Conservation (phyloP, 2,113 vertebrate genomes). For the Chamaea fasciata region DNA sequence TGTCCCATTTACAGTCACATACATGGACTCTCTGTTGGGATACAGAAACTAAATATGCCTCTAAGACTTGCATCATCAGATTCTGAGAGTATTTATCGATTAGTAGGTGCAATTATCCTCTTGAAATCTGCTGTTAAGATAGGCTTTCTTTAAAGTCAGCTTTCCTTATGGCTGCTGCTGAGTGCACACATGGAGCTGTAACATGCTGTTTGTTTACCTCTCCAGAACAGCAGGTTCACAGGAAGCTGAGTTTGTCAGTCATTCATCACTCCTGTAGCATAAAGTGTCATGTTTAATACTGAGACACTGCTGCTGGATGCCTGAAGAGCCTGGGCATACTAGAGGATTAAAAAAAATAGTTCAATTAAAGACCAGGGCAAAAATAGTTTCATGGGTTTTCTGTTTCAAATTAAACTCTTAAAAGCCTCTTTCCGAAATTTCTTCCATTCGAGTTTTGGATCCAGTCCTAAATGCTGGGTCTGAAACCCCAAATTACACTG, state of each 20-base stretch:
- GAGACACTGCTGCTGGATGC: background rate
- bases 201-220: background rate
- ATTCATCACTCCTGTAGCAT: background rate
- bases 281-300: constrained; percentile 2
- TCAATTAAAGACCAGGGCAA: constrained; percentile 10
- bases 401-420: constrained; percentile 47
- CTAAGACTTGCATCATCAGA: background rate
- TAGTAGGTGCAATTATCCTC: background rate
- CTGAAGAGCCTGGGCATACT: background rate
- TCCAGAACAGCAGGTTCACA: background rate
- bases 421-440: constrained; percentile 35
- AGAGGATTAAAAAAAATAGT: background rate
- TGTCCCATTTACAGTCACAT: background rate
- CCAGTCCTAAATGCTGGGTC: background rate
- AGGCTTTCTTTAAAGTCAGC: background rate
- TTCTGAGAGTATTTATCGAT: background rate
- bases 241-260: background rate
- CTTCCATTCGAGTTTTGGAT: background rate
- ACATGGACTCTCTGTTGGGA: background rate
- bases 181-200: background rate
- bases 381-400: constrained; percentile 18
- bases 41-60: background rate
- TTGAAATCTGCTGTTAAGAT: background rate
- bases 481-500: background rate
- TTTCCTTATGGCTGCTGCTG: background rate